Conservation (phyloP, 2,888 invertebrate species). For the Archips xylosteana region DNA sequence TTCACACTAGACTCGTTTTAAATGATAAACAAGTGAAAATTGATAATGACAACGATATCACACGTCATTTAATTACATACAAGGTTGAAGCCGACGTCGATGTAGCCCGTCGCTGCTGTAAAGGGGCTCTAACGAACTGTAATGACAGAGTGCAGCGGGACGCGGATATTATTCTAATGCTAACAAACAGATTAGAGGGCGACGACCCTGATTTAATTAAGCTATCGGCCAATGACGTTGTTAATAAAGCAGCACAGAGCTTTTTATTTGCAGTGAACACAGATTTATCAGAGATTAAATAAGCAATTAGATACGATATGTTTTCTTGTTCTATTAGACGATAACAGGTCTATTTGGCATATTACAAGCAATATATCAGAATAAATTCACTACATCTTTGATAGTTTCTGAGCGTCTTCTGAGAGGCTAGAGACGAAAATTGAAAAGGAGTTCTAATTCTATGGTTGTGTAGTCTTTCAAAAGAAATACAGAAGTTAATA, state of each 20-base stretch:
- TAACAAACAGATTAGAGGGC: constrained; percentile 41
- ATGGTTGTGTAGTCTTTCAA: too few relatives aligned
- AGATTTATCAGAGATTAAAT: neutral
- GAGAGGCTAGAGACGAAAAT: neutral
- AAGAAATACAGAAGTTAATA: too few relatives aligned
- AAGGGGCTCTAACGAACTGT: constrained; percentile 54
- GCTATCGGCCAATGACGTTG: constrained; percentile 10
- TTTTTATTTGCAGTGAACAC: neutral
- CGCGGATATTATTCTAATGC: constrained; percentile 53
- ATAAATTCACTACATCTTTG: neutral
- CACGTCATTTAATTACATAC: constrained; percentile 21
- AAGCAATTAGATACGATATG: neutral
- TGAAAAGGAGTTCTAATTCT: too few relatives aligned
- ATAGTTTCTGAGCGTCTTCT: neutral
- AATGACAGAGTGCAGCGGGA: constrained; percentile 54
- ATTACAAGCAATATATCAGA: neutral
- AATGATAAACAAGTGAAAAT: neutral
- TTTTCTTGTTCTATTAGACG: neutral
- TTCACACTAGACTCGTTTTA: neutral
- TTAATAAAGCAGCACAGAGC: neutral
- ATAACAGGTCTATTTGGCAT: neutral
- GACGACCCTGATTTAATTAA: constrained; percentile 29
- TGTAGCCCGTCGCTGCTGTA: constrained; percentile 13
- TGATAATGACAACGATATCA: neutral
- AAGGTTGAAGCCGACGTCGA: constrained; percentile 6